Base-by-base conservation (phyloP, 2,888 invertebrate species). In the Theretra japonica region DNA sequence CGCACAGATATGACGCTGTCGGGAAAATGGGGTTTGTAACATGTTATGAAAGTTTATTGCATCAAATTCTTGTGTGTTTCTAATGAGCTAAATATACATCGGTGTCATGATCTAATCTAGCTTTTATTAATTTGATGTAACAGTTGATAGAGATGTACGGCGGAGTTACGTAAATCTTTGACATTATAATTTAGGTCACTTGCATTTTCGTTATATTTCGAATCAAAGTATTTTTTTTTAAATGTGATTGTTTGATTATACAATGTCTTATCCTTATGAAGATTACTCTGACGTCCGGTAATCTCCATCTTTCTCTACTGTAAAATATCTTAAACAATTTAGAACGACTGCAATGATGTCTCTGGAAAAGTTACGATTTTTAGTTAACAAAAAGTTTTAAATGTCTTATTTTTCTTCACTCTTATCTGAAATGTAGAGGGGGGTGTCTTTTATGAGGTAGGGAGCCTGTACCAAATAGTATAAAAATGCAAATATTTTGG, bases 1-100 rank as follows among this genome's bases (percentile, higher is more conserved):
- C 59, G 1, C 28, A n/a, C 0, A 60, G n/a, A 8, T 33, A 60
- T 19, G 21, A 48, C 65, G 65, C 5, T 41, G 62, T 48, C 17
- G 19, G 62, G 48, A 65, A n/a, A 48, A 41, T 23, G 48, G 5
- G 48, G 17, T 17, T 41, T 48, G 23, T 65, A 48, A 48, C 41
- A 48, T 48, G 65, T 21, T 65, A 23, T 23, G 23, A 65, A 21
- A 65, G 17, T 65, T 65, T 65, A 65, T 65, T 48, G 41, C 65
- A 65, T 41, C 48, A 23, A 65, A 65, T 65, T 65, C 65, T 41
- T 65, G 21, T 17, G 48, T 4, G n/a, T 23, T 65, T 23, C 41
- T 23, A 65, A 23, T 23, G 5, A 23, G 23, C 65, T 65, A 65
- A 65, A 65, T 48, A 65, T 65, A 65, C 23, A 5, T 21, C 33